These are phyloP conservation scores for Mercenaria mercenaria DNA, from an alignment of 1,140 invertebrate species.

Conservation along the genomic window DNA sequence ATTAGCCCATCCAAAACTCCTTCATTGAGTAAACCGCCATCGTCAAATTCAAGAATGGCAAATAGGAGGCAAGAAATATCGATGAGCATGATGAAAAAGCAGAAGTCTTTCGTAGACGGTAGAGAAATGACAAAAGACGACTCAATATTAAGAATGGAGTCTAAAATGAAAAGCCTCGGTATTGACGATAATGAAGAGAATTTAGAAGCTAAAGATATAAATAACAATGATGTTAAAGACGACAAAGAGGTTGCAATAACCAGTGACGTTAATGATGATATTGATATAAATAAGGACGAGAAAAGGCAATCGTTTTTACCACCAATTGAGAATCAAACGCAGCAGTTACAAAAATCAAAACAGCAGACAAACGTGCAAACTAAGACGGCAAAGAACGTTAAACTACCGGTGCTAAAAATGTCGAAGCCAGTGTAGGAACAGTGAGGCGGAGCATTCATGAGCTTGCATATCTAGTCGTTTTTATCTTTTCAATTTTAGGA, in stretches of 20 bases:
- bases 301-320: not conserved
- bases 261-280: not conserved
- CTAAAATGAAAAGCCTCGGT: not conserved
- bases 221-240: not conserved
- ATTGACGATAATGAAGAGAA: not conserved
- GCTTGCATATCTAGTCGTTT: no score
- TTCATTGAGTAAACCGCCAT: conserved; percentile 28
- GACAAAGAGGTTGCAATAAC: not conserved
- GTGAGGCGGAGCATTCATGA: not conserved
- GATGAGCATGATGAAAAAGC: conserved; percentile 59
- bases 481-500: no score
- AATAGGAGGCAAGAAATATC: conserved; percentile 48
- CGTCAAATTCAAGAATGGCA: not conserved
- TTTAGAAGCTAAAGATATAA: not conserved
- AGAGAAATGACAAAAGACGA: conserved; percentile 18
- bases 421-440: not conserved
- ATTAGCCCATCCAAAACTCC: conserved; percentile 32
- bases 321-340: not conserved
- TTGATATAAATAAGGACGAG: not conserved
- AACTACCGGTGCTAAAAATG: conserved; percentile 22
- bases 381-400: not conserved
- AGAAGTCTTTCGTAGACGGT: conserved; percentile 44
- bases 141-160: not conserved
- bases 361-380: not conserved
- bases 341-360: not conserved